Conservation (phyloP, 2,888 invertebrate genomes). For the Cenopis cana region DNA sequence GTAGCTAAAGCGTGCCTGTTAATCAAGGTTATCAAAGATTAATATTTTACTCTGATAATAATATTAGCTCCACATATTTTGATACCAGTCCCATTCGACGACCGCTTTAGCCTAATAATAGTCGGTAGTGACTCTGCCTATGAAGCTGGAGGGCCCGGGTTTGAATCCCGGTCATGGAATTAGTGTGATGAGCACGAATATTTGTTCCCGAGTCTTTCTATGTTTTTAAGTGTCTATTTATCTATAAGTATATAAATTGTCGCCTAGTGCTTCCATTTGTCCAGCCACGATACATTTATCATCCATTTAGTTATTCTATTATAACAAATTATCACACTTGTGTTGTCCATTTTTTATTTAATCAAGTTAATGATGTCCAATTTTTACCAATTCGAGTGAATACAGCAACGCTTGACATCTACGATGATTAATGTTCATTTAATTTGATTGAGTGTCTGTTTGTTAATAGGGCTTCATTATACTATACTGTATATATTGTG, state of each 20-base stretch:
- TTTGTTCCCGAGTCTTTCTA: too few relatives aligned
- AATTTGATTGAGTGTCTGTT: constrained; percentile 58
- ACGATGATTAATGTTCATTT: constrained; percentile 68
- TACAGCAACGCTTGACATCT: constrained; percentile 52
- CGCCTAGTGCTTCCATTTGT: neutral
- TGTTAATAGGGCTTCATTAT: constrained; percentile 12
- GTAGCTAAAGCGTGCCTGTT: neutral
- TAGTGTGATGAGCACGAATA: too few relatives aligned
- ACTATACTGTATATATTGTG: neutral
- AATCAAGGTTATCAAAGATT: neutral
- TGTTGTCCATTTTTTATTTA: constrained; percentile 40
- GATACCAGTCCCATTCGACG: too few relatives aligned
- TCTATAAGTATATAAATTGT: too few relatives aligned
- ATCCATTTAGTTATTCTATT: constrained; percentile 25
- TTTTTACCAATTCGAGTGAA: constrained; percentile 71
- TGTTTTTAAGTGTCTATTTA: too few relatives aligned
- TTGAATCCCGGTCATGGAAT: too few relatives aligned
- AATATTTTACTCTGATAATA: neutral
- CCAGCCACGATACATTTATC: constrained; percentile 21
- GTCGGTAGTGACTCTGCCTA: too few relatives aligned
- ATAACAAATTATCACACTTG: constrained; percentile 20
- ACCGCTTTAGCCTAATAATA: too few relatives aligned
- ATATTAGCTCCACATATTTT: too few relatives aligned
- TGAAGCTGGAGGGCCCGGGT: too few relatives aligned
- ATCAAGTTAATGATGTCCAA: constrained; percentile 59